Percentiles rank a stretch among this genome's conserved stretches.
These are phyloP conservation scores for Australoheros scitulus DNA, from an alignment of 2,113 vertebrate species.

Conservation along the genomic window DNA sequence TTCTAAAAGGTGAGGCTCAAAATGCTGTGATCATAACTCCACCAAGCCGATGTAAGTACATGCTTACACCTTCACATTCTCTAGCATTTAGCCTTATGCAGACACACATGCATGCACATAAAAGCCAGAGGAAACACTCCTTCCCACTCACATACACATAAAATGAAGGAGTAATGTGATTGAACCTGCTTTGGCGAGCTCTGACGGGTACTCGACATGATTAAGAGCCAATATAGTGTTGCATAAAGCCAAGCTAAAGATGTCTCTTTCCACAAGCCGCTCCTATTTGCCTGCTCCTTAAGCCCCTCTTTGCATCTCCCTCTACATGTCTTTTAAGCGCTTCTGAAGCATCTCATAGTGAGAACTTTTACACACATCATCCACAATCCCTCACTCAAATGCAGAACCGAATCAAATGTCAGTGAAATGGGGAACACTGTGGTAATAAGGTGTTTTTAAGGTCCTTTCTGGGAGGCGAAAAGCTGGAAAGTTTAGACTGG, in stretches of 20 bases:
- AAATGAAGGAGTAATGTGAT: slow-evolving; percentile 82
- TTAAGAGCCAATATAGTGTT: slow-evolving; percentile 75
- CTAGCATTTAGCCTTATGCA: slow-evolving; percentile 29
- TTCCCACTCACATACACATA: slow-evolving; percentile 43
- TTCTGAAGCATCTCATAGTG: slow-evolving; percentile 67
- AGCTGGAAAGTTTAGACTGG: slow-evolving; percentile 68
- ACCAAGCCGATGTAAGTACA: slow-evolving; percentile 26
- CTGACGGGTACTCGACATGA: slow-evolving; percentile 79
- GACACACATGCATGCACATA: slow-evolving; percentile 19
- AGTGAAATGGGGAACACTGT: slow-evolving; percentile 59
- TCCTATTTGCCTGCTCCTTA: slow-evolving; percentile 75
- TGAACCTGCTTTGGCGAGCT: slow-evolving; percentile 80
- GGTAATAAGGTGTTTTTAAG: slow-evolving; percentile 72
- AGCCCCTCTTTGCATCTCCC: slow-evolving; percentile 79
- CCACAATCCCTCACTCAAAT: slow-evolving; percentile 69
- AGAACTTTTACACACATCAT: slow-evolving; percentile 65
- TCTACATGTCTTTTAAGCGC: slow-evolving; percentile 77
- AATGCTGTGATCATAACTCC: slow-evolving; percentile 38
- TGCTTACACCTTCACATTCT: slow-evolving; percentile 48
- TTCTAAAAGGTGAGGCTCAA: not conserved
- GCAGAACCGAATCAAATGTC: slow-evolving; percentile 74
- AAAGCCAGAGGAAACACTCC: slow-evolving; percentile 23
- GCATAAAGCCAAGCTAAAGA: slow-evolving; percentile 75
- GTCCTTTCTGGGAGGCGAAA: slow-evolving; percentile 58
- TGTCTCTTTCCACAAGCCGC: slow-evolving; percentile 70